A percentile compares a stretch with the other conserved stretches of the same genome.
Evolutionary conservation across 2,888 invertebrate species (phyloP).

Genomic region (Candidula unifasciata): DNA sequence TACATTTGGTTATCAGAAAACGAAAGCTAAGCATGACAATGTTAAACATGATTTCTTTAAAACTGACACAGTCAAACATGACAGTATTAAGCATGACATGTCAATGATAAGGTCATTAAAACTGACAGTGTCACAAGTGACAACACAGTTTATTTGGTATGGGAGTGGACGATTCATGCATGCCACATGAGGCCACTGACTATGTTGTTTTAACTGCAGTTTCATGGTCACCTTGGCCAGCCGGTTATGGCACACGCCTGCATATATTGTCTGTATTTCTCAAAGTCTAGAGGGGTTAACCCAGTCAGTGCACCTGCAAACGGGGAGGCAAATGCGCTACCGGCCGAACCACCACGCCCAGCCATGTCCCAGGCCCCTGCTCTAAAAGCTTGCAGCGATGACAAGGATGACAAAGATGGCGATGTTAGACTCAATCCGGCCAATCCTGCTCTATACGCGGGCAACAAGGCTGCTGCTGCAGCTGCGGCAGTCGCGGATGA

Average conservation of each 20-base stretch:
- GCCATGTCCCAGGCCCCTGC: slow-evolving; percentile 49
- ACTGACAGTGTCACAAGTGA: no score
- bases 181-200: no score
- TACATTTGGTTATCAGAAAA: no score
- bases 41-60: no score
- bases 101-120: no score
- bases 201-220: neutral
- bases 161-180: no score
- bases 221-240: slow-evolving; percentile 58
- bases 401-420: slow-evolving; percentile 31
- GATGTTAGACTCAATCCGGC: slow-evolving; percentile 42
- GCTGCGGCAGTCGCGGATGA: slow-evolving; percentile 27
- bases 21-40: no score
- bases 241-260: slow-evolving; percentile 68
- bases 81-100: no score
- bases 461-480: slow-evolving; percentile 47
- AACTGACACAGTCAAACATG: no score
- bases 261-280: slow-evolving; percentile 74
- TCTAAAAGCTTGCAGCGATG: slow-evolving; percentile 38
- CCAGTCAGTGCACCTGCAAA: slow-evolving; percentile 60
- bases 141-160: no score
- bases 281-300: slow-evolving; percentile 70
- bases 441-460: slow-evolving; percentile 50
- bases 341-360: slow-evolving; percentile 54
- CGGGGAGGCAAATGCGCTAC: slow-evolving; percentile 67